Base-by-base conservation (phyloP, 1,140 invertebrate genomes). In the Drosophila burlai region DNA sequence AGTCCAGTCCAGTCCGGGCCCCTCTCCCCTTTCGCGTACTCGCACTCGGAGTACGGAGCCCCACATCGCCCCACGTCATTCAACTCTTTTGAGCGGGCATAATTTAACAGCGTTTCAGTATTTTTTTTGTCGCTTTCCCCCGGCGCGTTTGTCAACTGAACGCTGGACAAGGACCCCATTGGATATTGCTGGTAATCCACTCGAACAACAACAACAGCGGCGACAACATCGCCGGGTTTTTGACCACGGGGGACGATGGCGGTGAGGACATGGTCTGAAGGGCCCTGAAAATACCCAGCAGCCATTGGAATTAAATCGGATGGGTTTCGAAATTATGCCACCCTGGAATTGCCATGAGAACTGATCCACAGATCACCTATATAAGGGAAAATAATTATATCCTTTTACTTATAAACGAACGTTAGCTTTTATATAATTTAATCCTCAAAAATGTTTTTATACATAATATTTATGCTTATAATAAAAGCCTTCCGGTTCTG, bases 161-260 rank as follows among this genome's bases (percentile, higher is more conserved):
- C 46, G 75, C 66, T 42, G 75, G 57, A 55, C 58, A 46, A 78
- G 65, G 54, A 69, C 65, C 75, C 68, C 81, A 50, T 65, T 74
- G 84, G 83, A 77, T 71, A 80, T 71, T 69, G 80, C 80, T 77
- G 84, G 83, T 87, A 87, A 87, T 87, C 83, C 77, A 87, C 83
- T 89, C 69, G 67, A 77, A 66, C 57, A 80, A 80, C 83, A 69
- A 65, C 58, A 79, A 68, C 64, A 72, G 50, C 55, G 68, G 66
- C 67, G 47, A 62, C 59, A 81, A 42, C 72, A 80, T 57, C 36
- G 59, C n/a, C 63, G 81, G 66, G 21, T 26, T 57, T 60, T 45
- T 68, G 67, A 68, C 67, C 67, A 71, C 18, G 31, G 47, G 47
- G 69, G 57, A 57, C 57, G 67, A 67, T 64, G 61, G 69, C 16